Evolutionary conservation across 2,888 invertebrate species (phyloP), one percentile per base, ranked within the genome.

Genomic region (Spodoptera littoralis): DNA sequence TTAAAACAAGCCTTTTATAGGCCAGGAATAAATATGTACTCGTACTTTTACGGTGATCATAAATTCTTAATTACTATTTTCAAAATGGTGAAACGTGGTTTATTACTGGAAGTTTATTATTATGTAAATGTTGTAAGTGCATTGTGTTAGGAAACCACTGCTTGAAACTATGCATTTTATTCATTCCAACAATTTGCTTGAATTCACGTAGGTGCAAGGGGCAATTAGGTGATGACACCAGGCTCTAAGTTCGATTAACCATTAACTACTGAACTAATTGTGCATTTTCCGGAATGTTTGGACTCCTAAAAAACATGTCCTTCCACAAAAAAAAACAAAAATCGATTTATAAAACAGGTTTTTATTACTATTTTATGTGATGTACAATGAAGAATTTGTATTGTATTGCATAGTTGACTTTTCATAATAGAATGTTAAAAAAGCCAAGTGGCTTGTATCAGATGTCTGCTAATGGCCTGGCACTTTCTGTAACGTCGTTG

Each of bases 1-100:
- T 78, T 82, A 80, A 78, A 87, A 84, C 81, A 79, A 77, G 79
- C 74, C 73, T 87, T 90, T 89, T 85, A 85, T 76, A 69, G 65
- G 67, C 65, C 60, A 65, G 67, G 72, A 79, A 83, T 82, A 78
- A 77, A 77, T 58, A 70, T 75, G 62, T 59, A 60, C 63, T 59
- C 70, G 69, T 72, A 66, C 57, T 73, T 68, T 77, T 79, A 70
- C 68, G 48, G 55, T 59, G 30, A 59, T 75, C 76, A 70, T 80
- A 77, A 76, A 76, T 71, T 71, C 60, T 62, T 71, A 67, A 68
- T 70, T 53, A 53, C 67, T 60, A 52, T 64, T 64, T 62, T n/a
- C 47, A 58, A 41, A 41, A 58, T 42, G 41, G 22, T 44, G n/a
- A 6, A 9, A 24, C 41, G 44, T 24, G 9, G 49, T 45, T 72